Conservation (phyloP, 2,113 vertebrate species). For the Shinisaurus crocodilurus region DNA sequence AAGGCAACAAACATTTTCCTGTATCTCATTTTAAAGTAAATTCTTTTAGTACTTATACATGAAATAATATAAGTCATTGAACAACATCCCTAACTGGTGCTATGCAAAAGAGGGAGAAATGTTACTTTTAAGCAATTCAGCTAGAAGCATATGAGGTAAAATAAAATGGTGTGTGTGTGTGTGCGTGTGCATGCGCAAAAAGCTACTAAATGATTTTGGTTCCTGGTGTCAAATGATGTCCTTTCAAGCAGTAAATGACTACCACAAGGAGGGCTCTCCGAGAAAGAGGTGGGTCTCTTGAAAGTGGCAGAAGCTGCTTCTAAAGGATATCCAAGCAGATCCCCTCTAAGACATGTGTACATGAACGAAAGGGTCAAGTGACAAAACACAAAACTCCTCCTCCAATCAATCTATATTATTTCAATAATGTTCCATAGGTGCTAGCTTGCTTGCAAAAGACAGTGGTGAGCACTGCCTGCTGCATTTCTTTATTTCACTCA, state of each 20-base stretch:
- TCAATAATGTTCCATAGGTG: not conserved
- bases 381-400: not conserved
- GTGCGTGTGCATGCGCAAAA: too few relatives aligned
- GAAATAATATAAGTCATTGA: not conserved
- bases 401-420: not conserved
- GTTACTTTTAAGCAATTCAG: not conserved
- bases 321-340: not conserved
- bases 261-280: not conserved
- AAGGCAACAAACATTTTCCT: not conserved
- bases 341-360: not conserved
- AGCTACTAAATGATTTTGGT: not conserved
- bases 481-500: not conserved
- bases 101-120: not conserved
- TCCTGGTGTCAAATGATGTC: not conserved
- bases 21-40: slow-evolving; percentile 8
- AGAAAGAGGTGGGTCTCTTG: not conserved
- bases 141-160: not conserved
- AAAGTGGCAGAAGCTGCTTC: not conserved
- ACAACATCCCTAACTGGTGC: slow-evolving; percentile 3
- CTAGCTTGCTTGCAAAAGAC: not conserved
- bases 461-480: not conserved
- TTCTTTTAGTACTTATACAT: slow-evolving; percentile 5
- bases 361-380: not conserved
- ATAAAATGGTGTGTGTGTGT: too few relatives aligned
- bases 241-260: not conserved